Evolutionary conservation across 2,888 invertebrate genomes (phyloP).

Genomic region (Drosophila antonietae): DNA sequence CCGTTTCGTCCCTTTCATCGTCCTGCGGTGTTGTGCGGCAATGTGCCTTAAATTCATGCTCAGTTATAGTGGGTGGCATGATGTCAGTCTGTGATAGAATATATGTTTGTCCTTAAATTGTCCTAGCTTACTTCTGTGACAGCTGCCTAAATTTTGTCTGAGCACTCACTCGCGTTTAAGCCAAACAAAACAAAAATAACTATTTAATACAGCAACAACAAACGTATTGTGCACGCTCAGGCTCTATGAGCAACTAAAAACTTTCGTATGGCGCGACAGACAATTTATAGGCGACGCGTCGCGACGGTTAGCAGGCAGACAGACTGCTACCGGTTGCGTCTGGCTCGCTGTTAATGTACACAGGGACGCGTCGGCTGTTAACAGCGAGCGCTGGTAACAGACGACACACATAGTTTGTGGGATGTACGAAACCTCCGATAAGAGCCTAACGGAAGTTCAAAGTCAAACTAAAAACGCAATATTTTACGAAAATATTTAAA

Average conservation of each 20-base stretch:
- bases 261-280: conserved; percentile 9
- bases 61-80: conserved; percentile 83
- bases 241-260: conserved; percentile 63
- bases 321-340: conserved; percentile 12
- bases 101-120: conserved; percentile 5
- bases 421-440: conserved; percentile 12
- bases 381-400: conserved; percentile 19
- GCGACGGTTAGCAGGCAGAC: neutral
- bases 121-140: conserved; percentile 39
- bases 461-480: conserved; percentile 54
- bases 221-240: conserved; percentile 50
- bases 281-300: conserved; percentile 55
- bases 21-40: conserved; percentile 55
- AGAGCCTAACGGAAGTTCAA: conserved; percentile 54
- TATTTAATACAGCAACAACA: conserved; percentile 4
- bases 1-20: conserved; percentile 61
- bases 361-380: conserved; percentile 7
- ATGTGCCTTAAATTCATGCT: conserved; percentile 64
- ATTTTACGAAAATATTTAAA: conserved; percentile 17
- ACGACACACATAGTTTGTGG: neutral
- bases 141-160: conserved; percentile 26
- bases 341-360: conserved; percentile 9
- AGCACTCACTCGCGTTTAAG: neutral
- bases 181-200: conserved; percentile 10
- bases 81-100: conserved; percentile 43